Evolutionary conservation across 92 coral and sea anemone genomes (phyloP), one percentile per base, ranked within the genome.

Genomic region (Zoanthus sansibaricus): DNA sequence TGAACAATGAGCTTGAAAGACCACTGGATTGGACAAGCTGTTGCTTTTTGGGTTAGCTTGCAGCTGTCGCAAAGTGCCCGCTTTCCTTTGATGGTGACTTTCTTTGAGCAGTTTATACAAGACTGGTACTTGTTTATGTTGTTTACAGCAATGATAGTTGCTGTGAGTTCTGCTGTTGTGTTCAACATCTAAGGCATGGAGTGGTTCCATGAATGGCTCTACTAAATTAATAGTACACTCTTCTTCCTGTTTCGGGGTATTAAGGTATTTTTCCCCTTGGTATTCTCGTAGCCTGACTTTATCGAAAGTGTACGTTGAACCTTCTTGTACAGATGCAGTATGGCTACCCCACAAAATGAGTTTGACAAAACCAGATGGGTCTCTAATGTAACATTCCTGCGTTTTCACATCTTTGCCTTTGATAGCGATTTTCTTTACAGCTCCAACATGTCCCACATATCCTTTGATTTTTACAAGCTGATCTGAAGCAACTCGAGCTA

Each of bases 321-420:
- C 83, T 25, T 86, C 83, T 42, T 86, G 62, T 10, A 86, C 55
- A n/a, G 83, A 45, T n/a, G 70, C 76, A 33, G 52, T 45, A 75
- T 86, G 89, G 83, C 64, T 86, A 56, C 89, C 89, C 82, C 61
- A 86, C 33, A 86, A 3, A 9, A 86, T 44, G 31, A 86, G 83
- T 82, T 86, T 86, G 67, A 86, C 71, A 49, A 17, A 86, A 46
- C 89, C 79, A 20, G 89, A 30, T 56, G 89, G 89, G 48, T 86
- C 83, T 42, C 71, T 72, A 54, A 75, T 72, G 48, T 86, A 86
- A 20, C 89, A 75, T 46, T 86, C 55, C 37, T 86, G 89, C 58
- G 76, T 86, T 76, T 75, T 75, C 25, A 86, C 83, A 56, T 49
- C 64, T 46, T 42, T 75, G 77, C 32, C 45, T 51, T 86, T 16